Evolutionary conservation across 2,113 vertebrate species (phyloP), one percentile per base, ranked within the genome.

Genomic region (Pheucticus melanocephalus): DNA sequence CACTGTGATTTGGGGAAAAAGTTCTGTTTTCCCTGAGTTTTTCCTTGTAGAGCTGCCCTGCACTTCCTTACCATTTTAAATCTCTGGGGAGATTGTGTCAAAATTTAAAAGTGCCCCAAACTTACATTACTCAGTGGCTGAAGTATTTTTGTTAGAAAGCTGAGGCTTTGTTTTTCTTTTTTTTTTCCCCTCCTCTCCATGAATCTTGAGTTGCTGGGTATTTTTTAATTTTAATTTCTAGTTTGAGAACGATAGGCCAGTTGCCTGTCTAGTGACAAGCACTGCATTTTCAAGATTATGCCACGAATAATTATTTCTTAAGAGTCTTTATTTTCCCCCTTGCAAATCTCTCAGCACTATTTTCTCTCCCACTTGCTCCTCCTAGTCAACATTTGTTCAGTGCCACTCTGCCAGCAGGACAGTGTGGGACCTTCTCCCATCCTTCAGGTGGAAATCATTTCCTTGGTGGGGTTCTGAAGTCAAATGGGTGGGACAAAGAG

Each of bases 281-380:
- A 27, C n/a, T 79, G 18, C 40, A n/a, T 90, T 92, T 96, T 76
- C 45, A 88, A 90, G 82, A 82, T 78, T 82, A 79, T 63, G 21
- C 25, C 18, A 4, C 17, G 73, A 94, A 91, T 90, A 89, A 76
- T 92, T 82, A 73, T 60, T 82, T 53, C 79, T 66, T 42, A 60
- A 90, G 42, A 66, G 35, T 10, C 10, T 70, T 71, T 63, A 39
- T 59, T 83, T 54, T n/a, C 7, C 5, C 4, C 24, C 17, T 42
- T 80, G 45, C 17, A 50, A 70, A 81, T 63, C 39, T 84, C 64
- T 28, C 24, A 25, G 73, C 27, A 3, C 53, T 77, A 27, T 88
- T 90, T 86, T 51, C 56, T 81, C 56, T 82, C 56, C 56, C 51
- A 22, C 24, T 86, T 90, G 57, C 2, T 5, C 44, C 28, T 92